These are phyloP conservation scores for Megatriorchis doriae DNA, from an alignment of 2,113 vertebrate species.

Conservation along the genomic window DNA sequence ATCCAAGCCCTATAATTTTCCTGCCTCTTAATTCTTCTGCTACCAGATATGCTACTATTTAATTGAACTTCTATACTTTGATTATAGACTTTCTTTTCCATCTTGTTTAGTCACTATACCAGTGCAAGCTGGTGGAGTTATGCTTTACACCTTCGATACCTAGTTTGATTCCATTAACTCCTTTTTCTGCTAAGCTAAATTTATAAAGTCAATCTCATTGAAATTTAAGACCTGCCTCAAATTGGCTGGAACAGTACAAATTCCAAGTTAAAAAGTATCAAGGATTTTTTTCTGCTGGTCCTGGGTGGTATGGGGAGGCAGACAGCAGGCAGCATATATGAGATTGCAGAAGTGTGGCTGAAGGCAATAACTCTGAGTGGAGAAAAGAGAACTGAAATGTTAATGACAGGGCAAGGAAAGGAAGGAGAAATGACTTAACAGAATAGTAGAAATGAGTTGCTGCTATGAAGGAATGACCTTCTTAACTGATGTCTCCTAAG, in stretches of 20 bases:
- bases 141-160: not conserved
- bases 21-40: not conserved
- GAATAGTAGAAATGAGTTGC: not conserved
- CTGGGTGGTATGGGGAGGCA: not conserved
- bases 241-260: not conserved
- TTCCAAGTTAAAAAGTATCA: not conserved
- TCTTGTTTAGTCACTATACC: not conserved
- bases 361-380: not conserved
- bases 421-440: not conserved
- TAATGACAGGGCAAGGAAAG: not conserved
- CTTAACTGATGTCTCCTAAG: not conserved
- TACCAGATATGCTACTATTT: not conserved
- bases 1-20: not conserved
- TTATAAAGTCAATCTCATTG: not conserved
- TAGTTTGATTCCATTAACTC: not conserved
- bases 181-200: not conserved
- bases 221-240: not conserved
- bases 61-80: not conserved
- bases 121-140: not conserved
- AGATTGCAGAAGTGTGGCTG: not conserved
- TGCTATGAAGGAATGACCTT: not conserved
- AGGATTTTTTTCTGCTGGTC: not conserved
- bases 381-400: not conserved
- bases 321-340: not conserved
- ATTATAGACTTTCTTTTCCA: not conserved